Base-by-base conservation (phyloP, 2,113 vertebrate species). In the Mixornis gularis region DNA sequence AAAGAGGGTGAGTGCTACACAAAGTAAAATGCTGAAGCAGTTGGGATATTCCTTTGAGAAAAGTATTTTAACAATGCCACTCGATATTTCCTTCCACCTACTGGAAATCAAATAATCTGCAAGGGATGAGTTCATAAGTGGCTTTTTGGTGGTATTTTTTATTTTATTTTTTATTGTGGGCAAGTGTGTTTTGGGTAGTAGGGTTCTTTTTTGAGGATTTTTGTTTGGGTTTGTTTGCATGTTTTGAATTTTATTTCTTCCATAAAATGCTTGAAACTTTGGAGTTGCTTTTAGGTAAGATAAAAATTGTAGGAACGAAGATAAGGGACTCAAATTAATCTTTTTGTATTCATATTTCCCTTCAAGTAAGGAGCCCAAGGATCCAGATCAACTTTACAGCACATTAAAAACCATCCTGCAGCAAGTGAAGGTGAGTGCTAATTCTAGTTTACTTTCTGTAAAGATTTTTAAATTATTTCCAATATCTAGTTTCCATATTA, bases 331-430 rank as follows among this genome's bases (percentile, higher is more conserved):
- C 64, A 78, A 52, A 19, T 89, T 97, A 92, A 97, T 88, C 7
- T n/a, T 81, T 38, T 52, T 51, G 10, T 82, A 66, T 95, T 84
- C 5, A 4, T 95, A 27, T 95, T 97, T 97, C 96, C 43, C 96
- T 97, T 98, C 94, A 97, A 99, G 99, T 96, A 99, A 99, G 97
- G 99, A 99, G 95, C 82, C 98, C 95, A 99, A 98, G 97, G 99
- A 99, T 95, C 98, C 99, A 43, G 99, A 99, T 87, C 99, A 99
- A 84, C 98, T 99, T 85, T 99, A 99, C 93, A 98, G 98, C 97
- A 98, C 98, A 1, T 97, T 99, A 91, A 99, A 99, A 97, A 98
- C 97, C 93, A 99, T 99, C 94, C 98, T 99, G 41, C 99, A 99
- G 95, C 99, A 99, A 85, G 99, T 99, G 91, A 99, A 99, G 98